phyloP scores from a whole-genome alignment of 2,888 invertebrate genomes.

The Noctua comes region DNA sequence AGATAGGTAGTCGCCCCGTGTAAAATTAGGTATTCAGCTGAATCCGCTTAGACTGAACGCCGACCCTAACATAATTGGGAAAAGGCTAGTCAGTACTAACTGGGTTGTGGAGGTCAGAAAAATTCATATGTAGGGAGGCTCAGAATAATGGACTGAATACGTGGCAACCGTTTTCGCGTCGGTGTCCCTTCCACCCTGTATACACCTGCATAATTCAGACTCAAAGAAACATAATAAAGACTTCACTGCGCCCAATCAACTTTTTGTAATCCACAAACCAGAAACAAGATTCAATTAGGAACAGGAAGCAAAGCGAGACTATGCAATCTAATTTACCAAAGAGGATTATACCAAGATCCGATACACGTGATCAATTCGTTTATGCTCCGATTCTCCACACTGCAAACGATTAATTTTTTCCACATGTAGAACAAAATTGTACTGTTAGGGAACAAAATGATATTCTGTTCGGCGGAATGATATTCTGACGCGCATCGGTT shows the following conservation, averaged over 20 bases:
- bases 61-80: no score
- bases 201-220: background rate
- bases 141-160: no score
- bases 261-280: slow-evolving; percentile 28
- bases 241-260: slow-evolving; percentile 18
- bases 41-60: no score
- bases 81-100: no score
- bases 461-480: slow-evolving; percentile 43
- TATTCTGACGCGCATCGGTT: slow-evolving; percentile 45
- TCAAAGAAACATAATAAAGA: background rate
- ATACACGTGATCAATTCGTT: slow-evolving; percentile 32
- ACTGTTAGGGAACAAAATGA: slow-evolving; percentile 48
- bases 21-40: no score
- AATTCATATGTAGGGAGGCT: no score
- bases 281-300: slow-evolving; percentile 43
- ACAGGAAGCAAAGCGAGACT: slow-evolving; percentile 9
- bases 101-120: no score
- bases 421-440: slow-evolving; percentile 18
- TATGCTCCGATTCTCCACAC: slow-evolving; percentile 4
- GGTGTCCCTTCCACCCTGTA: no score
- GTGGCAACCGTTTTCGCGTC: no score
- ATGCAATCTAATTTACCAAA: slow-evolving; percentile 37
- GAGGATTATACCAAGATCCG: slow-evolving; percentile 28
- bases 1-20: no score
- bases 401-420: slow-evolving; percentile 24